Conservation (phyloP, 2,113 vertebrate species). For the Tretioscincus oriximinensis region DNA sequence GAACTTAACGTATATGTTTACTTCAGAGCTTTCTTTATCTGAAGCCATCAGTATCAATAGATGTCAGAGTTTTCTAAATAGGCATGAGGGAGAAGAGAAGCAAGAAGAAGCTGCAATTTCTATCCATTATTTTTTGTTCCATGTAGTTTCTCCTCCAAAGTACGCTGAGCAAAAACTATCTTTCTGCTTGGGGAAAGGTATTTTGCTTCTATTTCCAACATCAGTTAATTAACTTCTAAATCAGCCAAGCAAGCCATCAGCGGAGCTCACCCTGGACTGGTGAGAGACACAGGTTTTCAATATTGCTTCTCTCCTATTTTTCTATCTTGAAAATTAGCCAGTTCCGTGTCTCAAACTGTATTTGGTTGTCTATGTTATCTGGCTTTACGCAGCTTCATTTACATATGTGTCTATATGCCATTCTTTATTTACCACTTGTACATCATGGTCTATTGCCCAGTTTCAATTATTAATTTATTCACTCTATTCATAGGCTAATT, state of each 20-base stretch:
- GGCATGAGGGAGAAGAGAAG: background rate
- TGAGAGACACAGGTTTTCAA: background rate
- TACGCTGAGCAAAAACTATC: constrained; percentile 21
- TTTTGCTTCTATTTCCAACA: constrained; percentile 29
- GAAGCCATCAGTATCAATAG: background rate
- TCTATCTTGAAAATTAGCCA: background rate
- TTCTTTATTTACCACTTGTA: background rate
- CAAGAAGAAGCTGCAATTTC: background rate
- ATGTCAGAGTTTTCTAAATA: background rate
- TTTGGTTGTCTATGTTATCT: background rate
- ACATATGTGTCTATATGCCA: constrained; percentile 4
- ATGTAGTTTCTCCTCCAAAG: background rate
- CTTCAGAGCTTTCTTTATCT: background rate
- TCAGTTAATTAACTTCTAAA: constrained; percentile 3
- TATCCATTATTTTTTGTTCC: constrained; percentile 15
- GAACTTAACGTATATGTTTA: background rate
- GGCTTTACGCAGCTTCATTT: background rate
- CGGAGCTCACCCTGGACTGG: constrained; percentile 5
- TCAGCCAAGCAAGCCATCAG: constrained; percentile 17
- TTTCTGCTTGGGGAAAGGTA: constrained; percentile 6
- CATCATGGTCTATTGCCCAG: constrained; percentile 33
- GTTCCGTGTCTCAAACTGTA: background rate
- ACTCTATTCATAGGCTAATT: background rate
- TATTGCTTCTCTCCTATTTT: background rate
- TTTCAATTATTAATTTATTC: constrained; percentile 3